Evolutionary conservation across 2,113 vertebrate species (phyloP).

Genomic region (Sitta europaea): DNA sequence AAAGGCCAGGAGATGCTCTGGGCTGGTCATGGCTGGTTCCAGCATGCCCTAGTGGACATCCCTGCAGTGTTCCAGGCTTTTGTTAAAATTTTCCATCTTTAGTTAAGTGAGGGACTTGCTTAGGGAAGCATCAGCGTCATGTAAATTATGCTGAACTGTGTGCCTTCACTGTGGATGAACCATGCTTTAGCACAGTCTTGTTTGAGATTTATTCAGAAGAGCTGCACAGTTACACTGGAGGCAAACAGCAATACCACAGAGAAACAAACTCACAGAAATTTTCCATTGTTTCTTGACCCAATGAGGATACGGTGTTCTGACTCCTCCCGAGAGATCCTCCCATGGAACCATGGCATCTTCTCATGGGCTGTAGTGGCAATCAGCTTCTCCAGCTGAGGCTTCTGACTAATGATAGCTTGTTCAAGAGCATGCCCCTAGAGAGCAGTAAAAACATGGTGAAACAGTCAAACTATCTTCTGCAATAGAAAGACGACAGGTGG

Average conservation of each 20-base stretch:
- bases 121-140: neutral
- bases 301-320: slow-evolving; percentile 84
- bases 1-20: neutral
- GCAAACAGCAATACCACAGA: neutral
- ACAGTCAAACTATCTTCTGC: neutral
- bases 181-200: neutral
- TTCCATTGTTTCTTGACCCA: slow-evolving; percentile 80
- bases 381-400: slow-evolving; percentile 92
- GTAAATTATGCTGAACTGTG: neutral
- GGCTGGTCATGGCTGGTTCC: rapidly evolving
- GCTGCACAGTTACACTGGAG: neutral
- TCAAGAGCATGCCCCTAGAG: slow-evolving; percentile 88
- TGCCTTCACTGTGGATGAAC: neutral
- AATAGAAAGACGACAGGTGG: neutral
- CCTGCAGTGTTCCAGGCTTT: neutral
- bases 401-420: slow-evolving; percentile 96
- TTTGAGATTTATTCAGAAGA: neutral
- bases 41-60: neutral
- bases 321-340: slow-evolving; percentile 82
- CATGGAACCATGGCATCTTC: slow-evolving; percentile 96
- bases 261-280: slow-evolving; percentile 85
- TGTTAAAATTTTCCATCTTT: neutral
- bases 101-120: neutral
- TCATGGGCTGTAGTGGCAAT: slow-evolving; percentile 95
- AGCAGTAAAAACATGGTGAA: neutral